Evolutionary conservation across 2,113 vertebrate genomes (phyloP), one percentile per base, ranked within the genome.

Genomic region (Lamprotornis superbus): DNA sequence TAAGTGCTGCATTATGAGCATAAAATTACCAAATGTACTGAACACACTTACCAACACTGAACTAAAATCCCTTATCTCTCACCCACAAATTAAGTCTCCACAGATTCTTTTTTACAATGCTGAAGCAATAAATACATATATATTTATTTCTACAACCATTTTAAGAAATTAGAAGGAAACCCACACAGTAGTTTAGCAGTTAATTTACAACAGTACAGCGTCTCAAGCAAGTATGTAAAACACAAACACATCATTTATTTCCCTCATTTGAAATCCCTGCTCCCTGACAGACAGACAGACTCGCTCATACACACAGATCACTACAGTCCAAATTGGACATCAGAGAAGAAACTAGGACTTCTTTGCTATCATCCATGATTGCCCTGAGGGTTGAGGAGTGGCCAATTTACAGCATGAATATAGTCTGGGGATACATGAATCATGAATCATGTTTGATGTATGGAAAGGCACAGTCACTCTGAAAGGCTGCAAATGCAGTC

Each of bases 171-270:
- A 93, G 92, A 87, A 95, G 70, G 79, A 95, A 96, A 88, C 70
- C 70, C 83, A 84, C 76, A 77, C 63, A 95, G 95, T 96, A 89
- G 85, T 92, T 97, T 94, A 96, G 91, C 89, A 92, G 92, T 89
- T 94, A 97, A 97, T 97, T 96, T 97, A 94, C 89, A 97, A 86
- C 46, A 65, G 49, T 33, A 53, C 87, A 85, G 92, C 91, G 91
- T 96, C 87, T 89, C 4, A 11, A 94, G 94, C 81, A 96, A 96
- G 92, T 87, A 92, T 92, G 92, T 90, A 96, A 97, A 96, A 96
- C 92, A 96, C 97, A 96, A 87, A 94, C 86, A 95, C 70, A 90
- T 95, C 87, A 96, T 95, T 96, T 95, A 89, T 97, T 97, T 96
- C 68, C 63, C 90, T 95, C 92, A 84, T 94, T 97, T 96, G 94